Percentiles rank a stretch among this genome's conserved stretches.
Conservation (phyloP, 2,888 invertebrate species). For the Scaptomyza reducta region DNA sequence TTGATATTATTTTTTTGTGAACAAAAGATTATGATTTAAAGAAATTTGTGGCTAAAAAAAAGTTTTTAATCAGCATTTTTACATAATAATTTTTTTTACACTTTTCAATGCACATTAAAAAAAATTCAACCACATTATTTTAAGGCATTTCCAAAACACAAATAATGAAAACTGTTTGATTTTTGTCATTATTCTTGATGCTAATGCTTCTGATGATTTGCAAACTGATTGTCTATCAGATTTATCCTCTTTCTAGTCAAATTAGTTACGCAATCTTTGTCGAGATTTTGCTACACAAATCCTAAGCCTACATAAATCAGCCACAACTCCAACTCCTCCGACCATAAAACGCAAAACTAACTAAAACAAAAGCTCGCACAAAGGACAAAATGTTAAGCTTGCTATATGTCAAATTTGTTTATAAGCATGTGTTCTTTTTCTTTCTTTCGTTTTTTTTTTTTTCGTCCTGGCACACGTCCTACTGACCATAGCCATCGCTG, state of each 20-base stretch:
- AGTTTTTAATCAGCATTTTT: too few species aligned
- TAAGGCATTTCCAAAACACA: too few species aligned
- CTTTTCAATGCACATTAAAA: too few species aligned
- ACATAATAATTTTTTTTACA: too few species aligned
- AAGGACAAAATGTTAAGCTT: slow-evolving; percentile 74
- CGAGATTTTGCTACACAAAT: slow-evolving; percentile 35
- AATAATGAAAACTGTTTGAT: too few species aligned
- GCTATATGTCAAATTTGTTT: slow-evolving; percentile 75
- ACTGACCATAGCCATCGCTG: slow-evolving; percentile 10
- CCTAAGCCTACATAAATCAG: slow-evolving; percentile 68
- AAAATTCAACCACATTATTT: too few species aligned
- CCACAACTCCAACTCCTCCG: slow-evolving; percentile 16
- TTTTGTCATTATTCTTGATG: too few species aligned
- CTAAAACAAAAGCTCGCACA: slow-evolving; percentile 38
- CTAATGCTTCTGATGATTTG: not conserved
- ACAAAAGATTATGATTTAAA: too few species aligned
- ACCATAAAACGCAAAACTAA: slow-evolving; percentile 12
- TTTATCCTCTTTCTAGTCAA: not conserved
- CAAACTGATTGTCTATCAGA: slow-evolving; percentile 1
- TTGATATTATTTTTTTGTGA: too few species aligned
- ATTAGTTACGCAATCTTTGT: slow-evolving; percentile 9
- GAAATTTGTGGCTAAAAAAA: too few species aligned
- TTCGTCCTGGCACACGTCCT: slow-evolving; percentile 26
- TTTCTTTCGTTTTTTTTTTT: not conserved
- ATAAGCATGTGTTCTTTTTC: slow-evolving; percentile 44